Percentiles rank a stretch among this genome's conserved stretches.
These are phyloP conservation scores for Elgaria multicarinata DNA, from an alignment of 2,113 vertebrate genomes.

Conservation along the genomic window DNA sequence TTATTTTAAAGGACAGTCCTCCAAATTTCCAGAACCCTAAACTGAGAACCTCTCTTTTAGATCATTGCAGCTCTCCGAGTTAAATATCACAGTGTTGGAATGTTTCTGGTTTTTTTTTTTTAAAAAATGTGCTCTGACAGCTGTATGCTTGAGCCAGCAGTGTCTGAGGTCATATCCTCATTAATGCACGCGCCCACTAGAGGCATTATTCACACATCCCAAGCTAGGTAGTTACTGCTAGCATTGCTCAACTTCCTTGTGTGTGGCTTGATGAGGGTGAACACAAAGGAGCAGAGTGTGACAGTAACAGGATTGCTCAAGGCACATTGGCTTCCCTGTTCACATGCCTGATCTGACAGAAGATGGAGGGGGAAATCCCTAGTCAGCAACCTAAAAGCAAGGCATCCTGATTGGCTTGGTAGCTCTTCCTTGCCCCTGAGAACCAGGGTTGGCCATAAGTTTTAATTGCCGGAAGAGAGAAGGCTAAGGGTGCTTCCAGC, in stretches of 20 bases:
- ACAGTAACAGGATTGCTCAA: not conserved
- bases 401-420: not conserved
- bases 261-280: not conserved
- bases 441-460: not conserved
- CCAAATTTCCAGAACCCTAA: not conserved
- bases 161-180: constrained; percentile 3
- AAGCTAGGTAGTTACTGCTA: not conserved
- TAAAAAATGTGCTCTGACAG: not conserved
- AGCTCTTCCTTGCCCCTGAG: not conserved
- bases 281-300: not conserved
- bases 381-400: not conserved
- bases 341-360: not conserved
- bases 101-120: not conserved
- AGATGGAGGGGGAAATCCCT: not conserved
- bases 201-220: not conserved
- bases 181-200: not conserved
- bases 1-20: not conserved
- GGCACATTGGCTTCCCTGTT: not conserved
- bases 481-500: too few relatives aligned
- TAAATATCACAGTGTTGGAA: not conserved
- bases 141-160: not conserved
- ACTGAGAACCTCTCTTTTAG: not conserved
- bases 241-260: not conserved
- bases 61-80: not conserved
- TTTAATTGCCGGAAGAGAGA: not conserved